A percentile compares a stretch with the other conserved stretches of the same genome.
phyloP scores from a whole-genome alignment of 2,888 invertebrate genomes.

The Griposia aprilina region DNA sequence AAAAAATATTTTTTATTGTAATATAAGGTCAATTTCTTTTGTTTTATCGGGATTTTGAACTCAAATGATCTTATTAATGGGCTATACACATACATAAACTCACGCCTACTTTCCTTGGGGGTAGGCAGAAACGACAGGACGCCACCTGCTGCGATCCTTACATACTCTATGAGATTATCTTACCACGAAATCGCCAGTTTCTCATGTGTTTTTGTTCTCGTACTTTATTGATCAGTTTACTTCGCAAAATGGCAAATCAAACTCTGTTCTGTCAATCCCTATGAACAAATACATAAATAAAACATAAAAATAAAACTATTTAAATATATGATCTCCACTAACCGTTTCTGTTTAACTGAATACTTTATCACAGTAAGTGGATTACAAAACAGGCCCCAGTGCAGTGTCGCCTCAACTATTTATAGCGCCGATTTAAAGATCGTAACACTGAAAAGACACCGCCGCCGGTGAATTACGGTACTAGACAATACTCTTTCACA shows the following conservation, averaged over 20 bases:
- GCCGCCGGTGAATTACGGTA: conserved; percentile 22
- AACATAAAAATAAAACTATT: conserved; percentile 8
- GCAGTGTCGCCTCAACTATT: conserved; percentile 44
- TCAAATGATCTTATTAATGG: background rate
- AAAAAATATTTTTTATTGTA: background rate
- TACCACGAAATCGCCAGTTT: too few species aligned
- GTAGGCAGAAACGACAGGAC: background rate
- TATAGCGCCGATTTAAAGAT: conserved; percentile 58
- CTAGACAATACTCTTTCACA: conserved; percentile 18
- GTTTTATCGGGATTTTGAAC: background rate
- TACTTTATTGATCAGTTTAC: background rate
- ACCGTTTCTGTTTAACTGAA: conserved; percentile 30
- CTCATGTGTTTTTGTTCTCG: background rate
- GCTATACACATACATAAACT: background rate
- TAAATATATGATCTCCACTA: conserved; percentile 25
- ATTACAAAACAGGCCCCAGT: conserved; percentile 26
- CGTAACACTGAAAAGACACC: conserved; percentile 48
- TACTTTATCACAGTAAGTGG: conserved; percentile 37
- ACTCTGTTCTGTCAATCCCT: too few species aligned
- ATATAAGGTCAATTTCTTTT: background rate
- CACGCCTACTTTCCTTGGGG: background rate
- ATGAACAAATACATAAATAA: background rate
- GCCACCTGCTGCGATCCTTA: background rate
- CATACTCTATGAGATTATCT: background rate
- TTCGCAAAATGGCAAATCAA: background rate